Base-by-base conservation (phyloP, 2,797 vertebrate genomes). In the Lagodon rhomboides region DNA sequence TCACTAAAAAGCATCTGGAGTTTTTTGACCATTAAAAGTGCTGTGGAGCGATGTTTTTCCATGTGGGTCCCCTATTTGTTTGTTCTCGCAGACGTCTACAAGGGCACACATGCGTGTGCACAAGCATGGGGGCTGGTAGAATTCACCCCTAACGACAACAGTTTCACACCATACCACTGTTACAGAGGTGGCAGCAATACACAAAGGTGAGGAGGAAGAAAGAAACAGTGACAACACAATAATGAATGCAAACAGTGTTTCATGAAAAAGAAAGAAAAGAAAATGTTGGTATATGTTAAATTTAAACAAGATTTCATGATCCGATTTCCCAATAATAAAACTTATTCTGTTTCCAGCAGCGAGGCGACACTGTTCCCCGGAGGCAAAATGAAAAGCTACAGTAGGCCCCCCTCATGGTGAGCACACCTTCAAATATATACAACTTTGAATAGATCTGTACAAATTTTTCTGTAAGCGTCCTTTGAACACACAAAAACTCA, bases 391-490 rank as follows among this genome's bases (percentile, higher is more conserved):
- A 13, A 12, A 27, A 44, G 18, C 1, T 8, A 30, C 13, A 18
- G 13, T 12, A n/a, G 18, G 3, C 1, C 18, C 12, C 18, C 46
- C 5, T n/a, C 0, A 5, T 11, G 4, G 1, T 41, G 17, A 12
- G 30, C 55, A 53, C n/a, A 68, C n/a, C 22, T 73, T 6, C 1
- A 49, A 22, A 73, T 49, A 27, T 41, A 46, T 22, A 22, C 2
- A 62, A 9, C 55, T 15, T 15, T 69, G 41, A 7, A 27, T 62
- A 62, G 43, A 49, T 54, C 15, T 27, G 44, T 41, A 5, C 60
- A 64, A 34, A 23, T 41, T 61, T 47, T 68, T 30, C 30, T 34
- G 56, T 54, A 41, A 73, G 41, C 55, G 13, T 25, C 22, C 46
- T 10, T 1, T 61, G 53, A 38, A 67, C 69, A 61, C 22, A 56